These are phyloP conservation scores for Xestia rhomboidea DNA, from an alignment of 2,888 invertebrate genomes.

Conservation along the genomic window DNA sequence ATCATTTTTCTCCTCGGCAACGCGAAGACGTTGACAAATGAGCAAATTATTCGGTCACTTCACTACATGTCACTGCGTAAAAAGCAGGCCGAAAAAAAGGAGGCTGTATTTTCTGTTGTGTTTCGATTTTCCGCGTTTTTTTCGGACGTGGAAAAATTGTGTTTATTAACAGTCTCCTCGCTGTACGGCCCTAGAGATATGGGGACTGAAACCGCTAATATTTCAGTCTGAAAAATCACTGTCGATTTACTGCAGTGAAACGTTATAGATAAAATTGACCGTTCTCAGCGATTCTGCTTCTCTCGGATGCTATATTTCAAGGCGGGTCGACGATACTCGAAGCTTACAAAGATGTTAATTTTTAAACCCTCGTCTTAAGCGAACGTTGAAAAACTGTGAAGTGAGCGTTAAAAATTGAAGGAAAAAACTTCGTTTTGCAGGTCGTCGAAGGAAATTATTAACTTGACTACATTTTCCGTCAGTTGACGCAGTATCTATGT, in stretches of 20 bases:
- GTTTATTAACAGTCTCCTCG: constrained; percentile 80
- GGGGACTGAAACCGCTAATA: constrained; percentile 81
- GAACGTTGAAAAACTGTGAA: constrained; percentile 55
- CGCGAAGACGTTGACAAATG: constrained; percentile 88
- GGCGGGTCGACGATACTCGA: constrained; percentile 57
- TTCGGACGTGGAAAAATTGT: constrained; percentile 73
- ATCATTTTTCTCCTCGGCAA: constrained; percentile 87
- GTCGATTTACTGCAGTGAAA: constrained; percentile 84
- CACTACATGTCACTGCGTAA: constrained; percentile 76
- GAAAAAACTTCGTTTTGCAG: constrained; percentile 37
- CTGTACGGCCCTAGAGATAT: constrained; percentile 76
- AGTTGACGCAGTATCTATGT: not conserved
- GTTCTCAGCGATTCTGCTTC: constrained; percentile 68
- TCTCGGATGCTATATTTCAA: constrained; percentile 71
- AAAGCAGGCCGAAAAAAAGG: constrained; percentile 65
- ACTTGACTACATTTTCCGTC: constrained; percentile 29
- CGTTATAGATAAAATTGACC: constrained; percentile 85
- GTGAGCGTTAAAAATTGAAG: constrained; percentile 47
- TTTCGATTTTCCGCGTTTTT: constrained; percentile 68
- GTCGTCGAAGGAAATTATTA: constrained; percentile 42
- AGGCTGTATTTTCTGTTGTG: constrained; percentile 63
- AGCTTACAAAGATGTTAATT: constrained; percentile 66
- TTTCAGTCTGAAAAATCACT: constrained; percentile 84
- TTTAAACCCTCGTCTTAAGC: constrained; percentile 48
- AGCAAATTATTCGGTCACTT: constrained; percentile 87